Evolutionary conservation across 2,113 vertebrate species (phyloP), one percentile per base, ranked within the genome.

Genomic region (Nothocercus julius): DNA sequence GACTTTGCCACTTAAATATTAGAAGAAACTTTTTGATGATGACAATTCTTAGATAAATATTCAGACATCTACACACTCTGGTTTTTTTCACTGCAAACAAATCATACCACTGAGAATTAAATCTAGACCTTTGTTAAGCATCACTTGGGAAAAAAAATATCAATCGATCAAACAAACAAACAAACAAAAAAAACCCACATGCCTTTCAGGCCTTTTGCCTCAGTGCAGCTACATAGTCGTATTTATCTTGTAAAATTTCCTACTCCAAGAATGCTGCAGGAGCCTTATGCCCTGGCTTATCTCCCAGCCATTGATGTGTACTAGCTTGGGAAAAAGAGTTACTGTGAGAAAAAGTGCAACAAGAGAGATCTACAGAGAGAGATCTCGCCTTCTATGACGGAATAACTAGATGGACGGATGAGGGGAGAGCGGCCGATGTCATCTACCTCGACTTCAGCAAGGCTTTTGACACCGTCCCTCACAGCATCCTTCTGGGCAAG

Each of bases 271-370:
- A 17, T 38, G 68, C 66, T 66, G 53, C 58, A 58, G 69, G 66
- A 92, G 62, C 13, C 11, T 86, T 74, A 54, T 82, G 19, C 11
- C 32, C 61, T 91, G 92, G 53, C 87, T 87, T 76, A 78, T 73
- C 93, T 92, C 89, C 81, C 81, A 85, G 77, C 54, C 77, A 11
- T 59, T 93, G 58, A 66, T 92, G 66, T 28, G 32, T 68, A 51
- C 67, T 12, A 5, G 8, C 30, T 76, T 7, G 62, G 51, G 16
- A 17, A 87, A 79, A 84, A 20, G 16, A 89, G 5, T 89, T 85
- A 82, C 56, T 1, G 0, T 12, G 76, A 79, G 24, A 38, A 87
- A 19, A 11, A 93, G 49, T 40, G 27, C 13, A 38, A 25, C 47
- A 51, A 36, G 20, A 40, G 44, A 92, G 34, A 68, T 30, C 30